phyloP scores from a whole-genome alignment of 2,113 vertebrate genomes.

The Mesocricetus auratus region DNA sequence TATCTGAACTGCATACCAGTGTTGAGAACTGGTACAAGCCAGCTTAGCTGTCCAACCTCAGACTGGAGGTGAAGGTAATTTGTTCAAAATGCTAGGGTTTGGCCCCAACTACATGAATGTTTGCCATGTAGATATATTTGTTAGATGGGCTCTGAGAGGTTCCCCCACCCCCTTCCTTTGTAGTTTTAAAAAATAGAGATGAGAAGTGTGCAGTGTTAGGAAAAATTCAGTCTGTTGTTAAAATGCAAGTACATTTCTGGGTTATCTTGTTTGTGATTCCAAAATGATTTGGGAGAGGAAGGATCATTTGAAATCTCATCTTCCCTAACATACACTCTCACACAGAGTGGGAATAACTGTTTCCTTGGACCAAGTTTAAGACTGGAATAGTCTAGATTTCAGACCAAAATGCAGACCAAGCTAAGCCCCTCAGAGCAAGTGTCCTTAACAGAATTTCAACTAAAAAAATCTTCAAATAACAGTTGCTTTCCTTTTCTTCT shows the following conservation, averaged over 20 bases:
- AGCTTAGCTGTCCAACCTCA: constrained; percentile 4
- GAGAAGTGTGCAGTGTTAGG: constrained; percentile 57
- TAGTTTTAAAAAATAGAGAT: constrained; percentile 22
- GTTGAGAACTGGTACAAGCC: constrained; percentile 54
- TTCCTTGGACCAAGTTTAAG: background rate
- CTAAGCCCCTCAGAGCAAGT: background rate
- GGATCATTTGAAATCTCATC: background rate
- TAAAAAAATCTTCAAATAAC: background rate
- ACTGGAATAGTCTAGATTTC: background rate
- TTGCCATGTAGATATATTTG: background rate
- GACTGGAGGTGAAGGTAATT: background rate
- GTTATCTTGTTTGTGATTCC: constrained; percentile 82
- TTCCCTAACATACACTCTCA: background rate
- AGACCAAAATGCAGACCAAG: background rate
- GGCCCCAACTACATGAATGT: fast-evolving
- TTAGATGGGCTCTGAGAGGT: background rate
- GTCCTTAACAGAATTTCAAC: background rate
- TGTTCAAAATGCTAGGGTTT: background rate
- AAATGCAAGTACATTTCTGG: constrained; percentile 76
- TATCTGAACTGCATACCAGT: constrained; percentile 46
- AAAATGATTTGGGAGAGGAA: background rate
- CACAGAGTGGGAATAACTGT: background rate
- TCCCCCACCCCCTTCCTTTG: background rate
- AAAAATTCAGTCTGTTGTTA: constrained; percentile 74
- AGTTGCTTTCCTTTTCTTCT: background rate